Evolutionary conservation across 2,797 vertebrate genomes (phyloP).

Genomic region (Semaprochilodus insignis): DNA sequence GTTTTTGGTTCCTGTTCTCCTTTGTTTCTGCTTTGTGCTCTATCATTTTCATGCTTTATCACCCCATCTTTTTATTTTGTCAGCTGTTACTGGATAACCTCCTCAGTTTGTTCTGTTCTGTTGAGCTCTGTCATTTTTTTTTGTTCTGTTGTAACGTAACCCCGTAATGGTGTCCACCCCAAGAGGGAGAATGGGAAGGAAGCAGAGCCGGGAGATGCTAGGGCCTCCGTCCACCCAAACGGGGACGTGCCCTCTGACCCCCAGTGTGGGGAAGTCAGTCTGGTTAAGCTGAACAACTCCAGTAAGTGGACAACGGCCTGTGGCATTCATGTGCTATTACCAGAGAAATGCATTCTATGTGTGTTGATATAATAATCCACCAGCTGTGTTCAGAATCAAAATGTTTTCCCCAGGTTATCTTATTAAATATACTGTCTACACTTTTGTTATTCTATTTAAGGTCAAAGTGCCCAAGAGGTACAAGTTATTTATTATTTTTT

Average conservation of each 20-base stretch:
- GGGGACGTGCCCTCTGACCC: slow-evolving; percentile 45
- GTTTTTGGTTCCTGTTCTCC: neutral
- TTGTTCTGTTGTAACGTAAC: slow-evolving; percentile 31
- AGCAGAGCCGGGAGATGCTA: slow-evolving; percentile 63
- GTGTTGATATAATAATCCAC: too few species aligned
- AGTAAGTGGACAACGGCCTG: slow-evolving; percentile 52
- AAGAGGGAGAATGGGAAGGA: slow-evolving; percentile 83
- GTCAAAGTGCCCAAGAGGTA: too few species aligned
- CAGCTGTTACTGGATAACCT: slow-evolving; percentile 5
- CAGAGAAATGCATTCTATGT: neutral
- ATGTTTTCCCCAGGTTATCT: too few species aligned
- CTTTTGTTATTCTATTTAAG: too few species aligned
- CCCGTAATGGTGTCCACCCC: slow-evolving; percentile 34
- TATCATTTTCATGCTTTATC: slow-evolving; percentile 7
- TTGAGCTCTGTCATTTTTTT: slow-evolving; percentile 13
- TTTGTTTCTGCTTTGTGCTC: slow-evolving; percentile 6
- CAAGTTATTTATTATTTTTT: too few species aligned
- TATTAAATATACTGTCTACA: too few species aligned
- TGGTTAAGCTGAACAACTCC: slow-evolving; percentile 48
- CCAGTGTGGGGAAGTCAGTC: slow-evolving; percentile 48
- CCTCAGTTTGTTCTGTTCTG: slow-evolving; percentile 45
- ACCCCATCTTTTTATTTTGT: neutral
- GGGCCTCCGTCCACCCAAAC: slow-evolving; percentile 51
- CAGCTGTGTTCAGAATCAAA: too few species aligned
- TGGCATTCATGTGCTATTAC: neutral